phyloP scores from a whole-genome alignment of 2,888 invertebrate species.

The Lasius fuliginosus region DNA sequence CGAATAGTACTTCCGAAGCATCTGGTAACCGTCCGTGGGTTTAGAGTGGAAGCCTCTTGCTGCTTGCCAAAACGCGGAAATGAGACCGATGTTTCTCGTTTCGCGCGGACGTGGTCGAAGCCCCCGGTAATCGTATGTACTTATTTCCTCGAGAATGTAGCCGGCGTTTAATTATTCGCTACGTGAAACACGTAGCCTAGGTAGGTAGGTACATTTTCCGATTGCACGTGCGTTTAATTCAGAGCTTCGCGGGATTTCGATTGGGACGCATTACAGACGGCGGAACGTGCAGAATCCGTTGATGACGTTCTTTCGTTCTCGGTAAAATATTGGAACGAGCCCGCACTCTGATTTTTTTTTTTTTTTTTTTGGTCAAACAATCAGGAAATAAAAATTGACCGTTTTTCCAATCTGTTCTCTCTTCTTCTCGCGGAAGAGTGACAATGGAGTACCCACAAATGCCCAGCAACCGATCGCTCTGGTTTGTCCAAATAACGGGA shows the following conservation, averaged over 20 bases:
- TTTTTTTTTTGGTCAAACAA: constrained; percentile 40
- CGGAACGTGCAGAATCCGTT: constrained; percentile 43
- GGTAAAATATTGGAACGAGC: constrained; percentile 43
- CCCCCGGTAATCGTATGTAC: constrained; percentile 50
- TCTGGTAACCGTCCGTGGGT: constrained; percentile 26
- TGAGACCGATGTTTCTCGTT: constrained; percentile 52
- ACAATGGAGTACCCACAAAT: constrained; percentile 21
- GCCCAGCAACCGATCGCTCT: constrained; percentile 23
- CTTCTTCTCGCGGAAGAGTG: constrained; percentile 11
- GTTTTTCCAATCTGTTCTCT: constrained; percentile 43
- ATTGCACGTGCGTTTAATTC: constrained; percentile 49
- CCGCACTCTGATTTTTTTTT: neutral
- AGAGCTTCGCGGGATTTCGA: constrained; percentile 12
- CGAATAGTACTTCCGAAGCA: constrained; percentile 24
- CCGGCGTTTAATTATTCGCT: constrained; percentile 52
- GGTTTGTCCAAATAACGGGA: constrained; percentile 45
- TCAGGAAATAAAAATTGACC: constrained; percentile 54
- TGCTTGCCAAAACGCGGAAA: constrained; percentile 47
- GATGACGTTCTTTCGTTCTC: constrained; percentile 42
- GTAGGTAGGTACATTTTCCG: constrained; percentile 35
- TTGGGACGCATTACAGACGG: constrained; percentile 32
- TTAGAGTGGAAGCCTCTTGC: constrained; percentile 15
- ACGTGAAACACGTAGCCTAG: constrained; percentile 17
- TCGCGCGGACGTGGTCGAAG: constrained; percentile 23
- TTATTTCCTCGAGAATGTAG: constrained; percentile 58